Evolutionary conservation across 2,797 vertebrate species (phyloP).

Genomic region (Centroberyx gerrardi): DNA sequence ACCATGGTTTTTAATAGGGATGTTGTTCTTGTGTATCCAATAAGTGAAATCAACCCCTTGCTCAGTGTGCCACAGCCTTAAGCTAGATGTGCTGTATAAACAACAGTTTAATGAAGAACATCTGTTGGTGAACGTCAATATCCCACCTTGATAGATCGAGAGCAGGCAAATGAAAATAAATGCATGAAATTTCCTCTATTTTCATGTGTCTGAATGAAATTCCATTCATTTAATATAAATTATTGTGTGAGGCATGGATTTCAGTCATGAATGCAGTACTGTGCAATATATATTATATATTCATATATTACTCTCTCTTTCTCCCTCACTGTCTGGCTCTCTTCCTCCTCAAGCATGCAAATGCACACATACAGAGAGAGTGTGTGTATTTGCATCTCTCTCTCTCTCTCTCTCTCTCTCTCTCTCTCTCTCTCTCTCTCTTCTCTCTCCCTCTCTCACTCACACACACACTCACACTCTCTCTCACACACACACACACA

Average conservation of each 20-base stretch:
- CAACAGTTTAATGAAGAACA: slow-evolving; percentile 72
- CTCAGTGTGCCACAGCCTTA: slow-evolving; percentile 57
- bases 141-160: slow-evolving; percentile 49
- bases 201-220: not conserved
- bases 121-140: slow-evolving; percentile 58
- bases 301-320: not conserved
- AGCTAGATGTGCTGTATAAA: slow-evolving; percentile 70
- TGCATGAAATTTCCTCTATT: slow-evolving; percentile 16
- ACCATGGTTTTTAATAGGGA: slow-evolving; percentile 68
- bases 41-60: slow-evolving; percentile 65
- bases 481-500: not conserved
- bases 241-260: slow-evolving; percentile 17
- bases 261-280: not conserved
- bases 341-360: too few relatives aligned
- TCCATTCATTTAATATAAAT: not conserved
- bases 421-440: not conserved
- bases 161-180: slow-evolving; percentile 28
- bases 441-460: not conserved
- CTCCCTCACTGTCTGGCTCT: too few relatives aligned
- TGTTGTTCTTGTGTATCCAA: slow-evolving; percentile 71
- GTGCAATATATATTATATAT: slow-evolving; percentile 3
- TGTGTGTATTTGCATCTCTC: too few relatives aligned
- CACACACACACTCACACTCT: too few relatives aligned
- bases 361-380: too few relatives aligned
- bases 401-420: not conserved